These are phyloP conservation scores for Muschampia plurimacula DNA, from an alignment of 2,888 invertebrate species.

Conservation along the genomic window DNA sequence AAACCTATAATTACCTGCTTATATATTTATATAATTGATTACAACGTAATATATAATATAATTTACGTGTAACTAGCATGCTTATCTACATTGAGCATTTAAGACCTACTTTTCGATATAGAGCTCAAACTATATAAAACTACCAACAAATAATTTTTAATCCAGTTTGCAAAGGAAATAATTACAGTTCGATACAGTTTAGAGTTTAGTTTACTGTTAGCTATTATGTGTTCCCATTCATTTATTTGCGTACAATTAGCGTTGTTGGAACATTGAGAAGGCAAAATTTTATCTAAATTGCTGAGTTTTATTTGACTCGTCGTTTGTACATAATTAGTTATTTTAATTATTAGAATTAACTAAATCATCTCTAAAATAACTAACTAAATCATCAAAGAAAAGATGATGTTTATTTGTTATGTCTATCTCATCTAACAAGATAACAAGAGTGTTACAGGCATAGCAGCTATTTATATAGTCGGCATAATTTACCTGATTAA, in stretches of 20 bases:
- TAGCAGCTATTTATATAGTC: conserved; percentile 1
- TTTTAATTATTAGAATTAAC: neutral
- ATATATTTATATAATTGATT: neutral
- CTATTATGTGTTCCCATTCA: conserved; percentile 8
- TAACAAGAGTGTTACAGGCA: neutral
- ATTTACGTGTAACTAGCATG: neutral
- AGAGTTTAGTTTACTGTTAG: neutral
- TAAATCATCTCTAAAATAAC: neutral
- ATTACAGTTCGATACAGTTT: neutral
- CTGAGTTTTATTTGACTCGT: conserved; percentile 29
- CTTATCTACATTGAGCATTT: too few species aligned
- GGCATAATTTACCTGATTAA: neutral
- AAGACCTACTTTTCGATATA: neutral
- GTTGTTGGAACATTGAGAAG: conserved; percentile 3
- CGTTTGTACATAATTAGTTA: conserved; percentile 17
- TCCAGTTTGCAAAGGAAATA: neutral
- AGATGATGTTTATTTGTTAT: conserved; percentile 1
- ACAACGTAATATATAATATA: too few species aligned
- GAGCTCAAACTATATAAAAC: neutral
- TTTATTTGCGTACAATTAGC: conserved; percentile 22
- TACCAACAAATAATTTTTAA: neutral
- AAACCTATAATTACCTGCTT: neutral
- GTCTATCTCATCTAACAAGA: neutral
- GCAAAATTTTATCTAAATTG: conserved; percentile 18
- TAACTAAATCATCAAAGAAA: neutral